These are phyloP conservation scores for Pristionchus japonicus DNA, from an alignment of 2,888 invertebrate species.

Conservation along the genomic window DNA sequence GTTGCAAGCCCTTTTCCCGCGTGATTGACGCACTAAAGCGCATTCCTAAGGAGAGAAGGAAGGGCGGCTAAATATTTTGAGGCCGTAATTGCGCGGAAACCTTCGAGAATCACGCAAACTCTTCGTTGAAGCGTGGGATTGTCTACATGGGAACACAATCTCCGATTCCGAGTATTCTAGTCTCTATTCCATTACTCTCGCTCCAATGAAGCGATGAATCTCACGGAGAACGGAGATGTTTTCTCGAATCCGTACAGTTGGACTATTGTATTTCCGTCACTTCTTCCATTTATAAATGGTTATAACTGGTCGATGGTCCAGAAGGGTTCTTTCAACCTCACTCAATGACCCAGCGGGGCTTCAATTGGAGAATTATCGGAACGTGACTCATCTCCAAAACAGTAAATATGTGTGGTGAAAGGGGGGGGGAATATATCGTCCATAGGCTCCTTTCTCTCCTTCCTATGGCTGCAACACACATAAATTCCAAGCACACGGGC, in stretches of 20 bases:
- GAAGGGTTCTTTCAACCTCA: not conserved
- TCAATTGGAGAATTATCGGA: not conserved
- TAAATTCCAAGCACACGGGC: not conserved
- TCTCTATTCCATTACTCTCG: not conserved
- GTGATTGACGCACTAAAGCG: not conserved
- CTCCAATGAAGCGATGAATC: not conserved
- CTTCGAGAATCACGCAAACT: not conserved
- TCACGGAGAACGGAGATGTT: not conserved
- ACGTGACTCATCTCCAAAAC: not conserved
- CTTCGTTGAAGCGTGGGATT: not conserved
- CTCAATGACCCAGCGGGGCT: not conserved
- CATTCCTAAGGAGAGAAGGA: not conserved
- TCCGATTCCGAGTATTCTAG: not conserved
- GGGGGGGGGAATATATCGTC: not conserved
- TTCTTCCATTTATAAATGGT: not conserved
- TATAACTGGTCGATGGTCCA: not conserved
- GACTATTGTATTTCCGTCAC: not conserved
- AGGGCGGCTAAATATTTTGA: not conserved
- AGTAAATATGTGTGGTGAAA: not conserved
- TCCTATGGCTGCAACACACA: not conserved
- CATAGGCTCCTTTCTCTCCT: not conserved
- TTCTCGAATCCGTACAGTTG: not conserved
- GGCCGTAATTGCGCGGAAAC: not conserved
- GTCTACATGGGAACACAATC: not conserved
- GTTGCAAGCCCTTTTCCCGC: not conserved